These are phyloP conservation scores for Ophioderma brevispina DNA, from an alignment of 35 echinoderm and acorn worm species.

Conservation along the genomic window DNA sequence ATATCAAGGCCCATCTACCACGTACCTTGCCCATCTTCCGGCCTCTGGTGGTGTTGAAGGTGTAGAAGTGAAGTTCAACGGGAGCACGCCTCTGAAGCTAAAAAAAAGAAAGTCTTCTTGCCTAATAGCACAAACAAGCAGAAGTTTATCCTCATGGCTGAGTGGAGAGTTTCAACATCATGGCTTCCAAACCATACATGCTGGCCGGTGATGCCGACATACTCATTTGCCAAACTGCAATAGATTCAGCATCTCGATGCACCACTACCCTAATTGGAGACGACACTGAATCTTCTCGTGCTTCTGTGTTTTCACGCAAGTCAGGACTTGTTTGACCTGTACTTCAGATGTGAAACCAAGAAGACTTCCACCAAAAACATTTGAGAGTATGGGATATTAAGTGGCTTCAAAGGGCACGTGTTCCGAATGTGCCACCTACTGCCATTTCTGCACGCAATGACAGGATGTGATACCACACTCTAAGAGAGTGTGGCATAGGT, in stretches of 20 bases:
- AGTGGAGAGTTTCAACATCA: background rate
- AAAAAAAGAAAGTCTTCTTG: constrained; percentile 68
- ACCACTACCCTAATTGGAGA: constrained; percentile 59
- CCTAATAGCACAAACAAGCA: constrained; percentile 54
- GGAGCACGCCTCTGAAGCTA: background rate
- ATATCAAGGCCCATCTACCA: constrained; percentile 43
- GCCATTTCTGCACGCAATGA: constrained; percentile 44
- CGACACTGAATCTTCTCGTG: constrained; percentile 38
- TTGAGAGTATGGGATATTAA: constrained; percentile 54
- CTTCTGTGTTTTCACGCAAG: constrained; percentile 39
- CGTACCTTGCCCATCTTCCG: constrained; percentile 22
- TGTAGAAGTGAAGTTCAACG: constrained; percentile 27
- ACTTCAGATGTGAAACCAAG: constrained; percentile 45
- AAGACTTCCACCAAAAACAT: constrained; percentile 11
- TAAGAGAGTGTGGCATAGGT: constrained; percentile 32
- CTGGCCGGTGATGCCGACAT: constrained; percentile 53
- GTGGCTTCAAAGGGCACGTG: background rate
- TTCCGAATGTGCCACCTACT: constrained; percentile 11
- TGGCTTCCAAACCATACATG: constrained; percentile 28
- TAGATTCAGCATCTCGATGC: constrained; percentile 27
- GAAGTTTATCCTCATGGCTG: constrained; percentile 41
- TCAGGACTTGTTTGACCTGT: constrained; percentile 14
- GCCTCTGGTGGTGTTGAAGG: background rate
- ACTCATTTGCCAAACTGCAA: constrained; percentile 56
- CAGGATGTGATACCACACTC: constrained; percentile 55